A percentile compares a stretch with the other conserved stretches of the same genome.
Conservation (phyloP, 2,888 invertebrate species). For the Anoncus sp. region DNA sequence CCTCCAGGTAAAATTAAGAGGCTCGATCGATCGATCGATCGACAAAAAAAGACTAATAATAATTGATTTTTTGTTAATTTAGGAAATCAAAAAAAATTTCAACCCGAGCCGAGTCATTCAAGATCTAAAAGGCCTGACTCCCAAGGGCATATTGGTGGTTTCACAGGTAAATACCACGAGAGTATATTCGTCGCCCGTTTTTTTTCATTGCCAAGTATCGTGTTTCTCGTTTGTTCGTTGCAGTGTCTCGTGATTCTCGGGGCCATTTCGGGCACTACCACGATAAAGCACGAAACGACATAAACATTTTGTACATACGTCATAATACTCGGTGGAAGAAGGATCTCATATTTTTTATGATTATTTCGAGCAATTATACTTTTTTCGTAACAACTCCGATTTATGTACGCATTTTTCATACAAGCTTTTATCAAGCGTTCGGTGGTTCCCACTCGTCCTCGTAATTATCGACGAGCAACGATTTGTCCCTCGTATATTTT, state of each 20-base stretch:
- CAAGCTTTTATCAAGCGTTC: slow-evolving; percentile 29
- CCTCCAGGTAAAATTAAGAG: slow-evolving; percentile 67
- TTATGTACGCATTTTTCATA: slow-evolving; percentile 35
- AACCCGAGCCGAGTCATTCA: slow-evolving; percentile 61
- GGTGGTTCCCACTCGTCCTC: slow-evolving; percentile 83
- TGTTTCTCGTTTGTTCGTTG: slow-evolving; percentile 46
- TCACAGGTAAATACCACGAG: slow-evolving; percentile 68
- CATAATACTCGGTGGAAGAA: not conserved
- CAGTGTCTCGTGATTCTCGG: slow-evolving; percentile 69
- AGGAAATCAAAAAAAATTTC: slow-evolving; percentile 65
- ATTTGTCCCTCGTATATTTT: slow-evolving; percentile 88
- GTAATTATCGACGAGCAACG: slow-evolving; percentile 90
- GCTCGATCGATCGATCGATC: not conserved
- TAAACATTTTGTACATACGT: not conserved
- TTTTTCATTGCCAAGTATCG: slow-evolving; percentile 27
- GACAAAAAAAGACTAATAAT: too few species aligned
- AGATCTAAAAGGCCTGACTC: slow-evolving; percentile 67
- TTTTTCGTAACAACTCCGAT: slow-evolving; percentile 21
- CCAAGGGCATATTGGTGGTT: slow-evolving; percentile 72
- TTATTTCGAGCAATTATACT: slow-evolving; percentile 28
- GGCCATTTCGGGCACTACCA: not conserved
- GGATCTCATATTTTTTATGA: slow-evolving; percentile 7
- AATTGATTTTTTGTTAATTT: slow-evolving; percentile 21
- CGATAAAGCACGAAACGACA: too few species aligned
- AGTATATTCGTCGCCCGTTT: not conserved